These are phyloP conservation scores for Oreochromis grahami DNA, from an alignment of 2,797 vertebrate genomes.

Conservation along the genomic window DNA sequence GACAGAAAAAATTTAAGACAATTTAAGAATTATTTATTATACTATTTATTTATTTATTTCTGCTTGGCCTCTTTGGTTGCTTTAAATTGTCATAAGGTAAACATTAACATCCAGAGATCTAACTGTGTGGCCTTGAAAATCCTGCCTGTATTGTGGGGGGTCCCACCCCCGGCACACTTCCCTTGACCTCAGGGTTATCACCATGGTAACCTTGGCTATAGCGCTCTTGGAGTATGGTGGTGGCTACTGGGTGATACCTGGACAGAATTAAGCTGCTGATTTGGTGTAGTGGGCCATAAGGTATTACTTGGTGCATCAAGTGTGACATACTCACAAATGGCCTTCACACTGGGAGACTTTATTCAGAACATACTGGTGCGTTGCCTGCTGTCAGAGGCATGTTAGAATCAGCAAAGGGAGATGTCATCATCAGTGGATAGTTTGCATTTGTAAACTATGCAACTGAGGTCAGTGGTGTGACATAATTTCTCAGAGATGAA, in stretches of 20 bases:
- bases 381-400: not conserved
- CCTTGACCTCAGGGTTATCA: constrained; percentile 75
- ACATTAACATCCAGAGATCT: constrained; percentile 45
- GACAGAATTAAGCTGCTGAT: constrained; percentile 4
- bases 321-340: not conserved
- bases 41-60: not conserved
- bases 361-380: not conserved
- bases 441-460: not conserved
- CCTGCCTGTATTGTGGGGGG: constrained; percentile 62
- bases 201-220: constrained; percentile 65
- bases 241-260: constrained; percentile 57
- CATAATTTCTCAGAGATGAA: not conserved
- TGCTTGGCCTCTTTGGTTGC: not conserved
- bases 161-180: constrained; percentile 74
- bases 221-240: constrained; percentile 49
- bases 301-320: not conserved
- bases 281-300: not conserved
- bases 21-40: not conserved
- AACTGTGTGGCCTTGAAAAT: constrained; percentile 29
- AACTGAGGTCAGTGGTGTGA: not conserved
- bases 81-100: constrained; percentile 40
- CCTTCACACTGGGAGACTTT: not conserved
- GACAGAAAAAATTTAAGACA: not conserved
- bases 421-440: not conserved
- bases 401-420: not conserved